These are phyloP conservation scores for Tortrix viridana DNA, from an alignment of 2,888 invertebrate species.

Conservation along the genomic window DNA sequence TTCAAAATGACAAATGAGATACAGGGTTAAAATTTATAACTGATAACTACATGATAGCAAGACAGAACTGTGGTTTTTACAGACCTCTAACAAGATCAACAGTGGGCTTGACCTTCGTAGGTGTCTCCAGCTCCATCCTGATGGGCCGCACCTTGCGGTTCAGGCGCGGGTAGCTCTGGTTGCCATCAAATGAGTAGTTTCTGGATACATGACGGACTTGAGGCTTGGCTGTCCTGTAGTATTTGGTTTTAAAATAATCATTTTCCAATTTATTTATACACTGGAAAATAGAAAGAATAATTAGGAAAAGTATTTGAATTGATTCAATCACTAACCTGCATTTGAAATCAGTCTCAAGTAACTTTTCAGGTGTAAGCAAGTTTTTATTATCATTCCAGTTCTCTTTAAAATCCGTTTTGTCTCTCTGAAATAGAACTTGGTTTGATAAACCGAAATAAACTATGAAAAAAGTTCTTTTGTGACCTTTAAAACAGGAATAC, in stretches of 20 bases:
- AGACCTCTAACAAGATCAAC: constrained; percentile 82
- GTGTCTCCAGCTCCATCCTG: constrained; percentile 76
- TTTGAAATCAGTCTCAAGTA: constrained; percentile 58
- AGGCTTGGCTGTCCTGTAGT: constrained; percentile 64
- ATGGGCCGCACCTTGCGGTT: constrained; percentile 62
- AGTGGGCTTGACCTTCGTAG: constrained; percentile 68
- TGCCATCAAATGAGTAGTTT: constrained; percentile 83
- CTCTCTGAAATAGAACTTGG: constrained; percentile 50
- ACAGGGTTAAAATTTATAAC: too few relatives aligned
- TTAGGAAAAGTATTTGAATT: too few relatives aligned
- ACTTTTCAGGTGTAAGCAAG: constrained; percentile 64
- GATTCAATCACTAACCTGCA: constrained; percentile 62
- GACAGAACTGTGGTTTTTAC: constrained; percentile 27
- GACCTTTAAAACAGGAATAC: constrained; percentile 46
- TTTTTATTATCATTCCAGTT: constrained; percentile 62
- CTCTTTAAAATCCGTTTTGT: constrained; percentile 51
- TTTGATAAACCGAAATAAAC: constrained; percentile 4
- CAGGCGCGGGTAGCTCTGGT: constrained; percentile 86
- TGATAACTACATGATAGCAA: background rate
- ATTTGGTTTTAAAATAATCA: background rate
- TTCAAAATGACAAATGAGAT: too few relatives aligned
- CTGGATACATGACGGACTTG: constrained; percentile 58
- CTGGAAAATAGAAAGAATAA: too few relatives aligned
- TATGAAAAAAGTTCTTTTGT: constrained; percentile 10
- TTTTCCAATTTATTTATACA: too few relatives aligned